Evolutionary conservation across 1,140 invertebrate species (phyloP).

Genomic region (Elymnias hypermnestra): DNA sequence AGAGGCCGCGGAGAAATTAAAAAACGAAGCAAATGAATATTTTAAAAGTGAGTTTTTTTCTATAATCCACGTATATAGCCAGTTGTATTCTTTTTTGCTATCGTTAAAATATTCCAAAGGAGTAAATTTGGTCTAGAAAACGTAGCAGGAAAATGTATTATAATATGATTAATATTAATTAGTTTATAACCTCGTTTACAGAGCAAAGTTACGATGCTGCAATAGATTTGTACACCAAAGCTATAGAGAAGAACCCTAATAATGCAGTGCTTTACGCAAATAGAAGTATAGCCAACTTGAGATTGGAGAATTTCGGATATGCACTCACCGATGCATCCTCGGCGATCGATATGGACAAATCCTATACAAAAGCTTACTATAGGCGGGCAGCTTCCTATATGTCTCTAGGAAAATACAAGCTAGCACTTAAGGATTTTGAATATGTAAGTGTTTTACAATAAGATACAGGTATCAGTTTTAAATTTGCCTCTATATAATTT

Average conservation of each 20-base stretch:
- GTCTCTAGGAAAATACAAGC: slow-evolving; percentile 98
- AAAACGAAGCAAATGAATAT: slow-evolving; percentile 68
- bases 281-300: slow-evolving; percentile 95
- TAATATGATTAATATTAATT: slow-evolving; percentile 2
- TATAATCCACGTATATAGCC: slow-evolving; percentile 7
- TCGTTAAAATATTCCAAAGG: not conserved
- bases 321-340: slow-evolving; percentile 94
- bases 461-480: too few relatives aligned
- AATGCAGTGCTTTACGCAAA: slow-evolving; percentile 94
- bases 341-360: slow-evolving; percentile 92
- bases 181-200: slow-evolving; percentile 75
- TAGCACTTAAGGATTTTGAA: slow-evolving; percentile 97
- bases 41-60: slow-evolving; percentile 64
- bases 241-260: slow-evolving; percentile 90
- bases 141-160: not conserved
- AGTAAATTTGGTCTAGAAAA: not conserved
- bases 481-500: too few relatives aligned
- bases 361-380: slow-evolving; percentile 96
- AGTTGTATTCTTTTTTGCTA: not conserved
- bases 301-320: slow-evolving; percentile 94
- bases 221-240: slow-evolving; percentile 93
- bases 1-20: slow-evolving; percentile 59
- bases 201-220: slow-evolving; percentile 93
- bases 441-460: slow-evolving; percentile 79
- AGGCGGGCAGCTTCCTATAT: slow-evolving; percentile 96